Conservation (phyloP, 2,113 vertebrate species). For the Cairina moschata region DNA sequence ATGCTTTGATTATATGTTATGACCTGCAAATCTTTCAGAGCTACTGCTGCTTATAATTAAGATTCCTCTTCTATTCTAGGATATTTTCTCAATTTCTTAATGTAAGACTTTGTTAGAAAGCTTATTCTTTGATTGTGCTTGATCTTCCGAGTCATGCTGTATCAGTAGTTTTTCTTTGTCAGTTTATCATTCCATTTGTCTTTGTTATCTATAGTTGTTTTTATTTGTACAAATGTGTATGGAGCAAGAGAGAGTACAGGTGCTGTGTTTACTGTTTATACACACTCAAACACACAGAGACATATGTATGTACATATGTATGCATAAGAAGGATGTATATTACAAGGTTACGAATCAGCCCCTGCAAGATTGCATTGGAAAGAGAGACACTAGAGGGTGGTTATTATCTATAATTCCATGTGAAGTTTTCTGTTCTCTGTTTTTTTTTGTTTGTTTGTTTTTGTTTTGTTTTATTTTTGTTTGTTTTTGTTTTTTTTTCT, state of each 20-base stretch:
- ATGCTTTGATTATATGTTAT: neutral
- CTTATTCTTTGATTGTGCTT: neutral
- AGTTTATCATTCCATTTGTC: neutral
- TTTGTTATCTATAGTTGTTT: neutral
- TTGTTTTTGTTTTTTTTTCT: too few relatives aligned
- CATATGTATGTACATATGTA: fast-evolving
- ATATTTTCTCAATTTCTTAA: neutral
- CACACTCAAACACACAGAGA: neutral
- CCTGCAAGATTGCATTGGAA: neutral
- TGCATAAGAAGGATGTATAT: neutral
- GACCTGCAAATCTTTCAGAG: neutral
- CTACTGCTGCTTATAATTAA: neutral
- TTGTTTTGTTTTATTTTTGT: too few relatives aligned
- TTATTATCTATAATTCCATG: neutral
- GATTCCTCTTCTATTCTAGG: neutral
- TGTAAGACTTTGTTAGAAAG: neutral
- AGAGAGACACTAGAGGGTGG: neutral
- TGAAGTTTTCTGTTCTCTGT: neutral
- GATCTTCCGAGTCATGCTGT: neutral
- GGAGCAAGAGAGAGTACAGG: neutral
- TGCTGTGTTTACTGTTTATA: neutral
- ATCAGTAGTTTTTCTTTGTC: neutral
- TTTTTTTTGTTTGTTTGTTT: too few relatives aligned
- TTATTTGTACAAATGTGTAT: neutral
- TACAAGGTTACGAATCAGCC: neutral